These are phyloP conservation scores for Abrostola triplasia DNA, from an alignment of 2,888 invertebrate species.

Conservation along the genomic window DNA sequence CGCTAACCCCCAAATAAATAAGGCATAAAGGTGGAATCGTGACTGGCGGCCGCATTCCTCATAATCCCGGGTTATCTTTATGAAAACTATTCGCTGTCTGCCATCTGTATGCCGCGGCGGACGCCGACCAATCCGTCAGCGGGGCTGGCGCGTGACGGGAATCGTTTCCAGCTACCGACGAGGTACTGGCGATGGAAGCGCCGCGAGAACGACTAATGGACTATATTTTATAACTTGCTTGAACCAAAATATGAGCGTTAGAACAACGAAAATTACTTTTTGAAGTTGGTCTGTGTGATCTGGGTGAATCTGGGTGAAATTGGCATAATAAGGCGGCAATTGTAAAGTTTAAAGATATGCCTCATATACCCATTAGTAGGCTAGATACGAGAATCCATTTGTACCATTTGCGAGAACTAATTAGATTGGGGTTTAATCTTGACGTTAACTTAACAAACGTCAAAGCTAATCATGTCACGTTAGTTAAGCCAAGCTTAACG, in stretches of 20 bases:
- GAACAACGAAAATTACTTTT: no score
- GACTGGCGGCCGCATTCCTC: constrained; percentile 67
- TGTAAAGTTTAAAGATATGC: no score
- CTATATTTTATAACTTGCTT: neutral
- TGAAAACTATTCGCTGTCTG: constrained; percentile 72
- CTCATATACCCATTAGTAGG: no score
- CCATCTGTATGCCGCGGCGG: constrained; percentile 72
- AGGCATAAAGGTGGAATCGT: constrained; percentile 58
- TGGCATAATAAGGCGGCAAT: no score
- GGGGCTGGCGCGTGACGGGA: constrained; percentile 69
- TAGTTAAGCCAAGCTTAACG: no score
- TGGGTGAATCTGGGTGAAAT: no score
- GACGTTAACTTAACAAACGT: no score
- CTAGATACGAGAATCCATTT: no score
- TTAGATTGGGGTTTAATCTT: no score
- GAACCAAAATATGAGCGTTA: neutral
- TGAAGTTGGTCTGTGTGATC: no score
- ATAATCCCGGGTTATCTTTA: constrained; percentile 79
- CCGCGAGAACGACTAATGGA: neutral
- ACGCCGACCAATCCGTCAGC: constrained; percentile 75
- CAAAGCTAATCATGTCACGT: no score
- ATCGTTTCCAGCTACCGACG: constrained; percentile 48
- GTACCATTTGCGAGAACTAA: no score
- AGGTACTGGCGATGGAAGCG: constrained; percentile 38
- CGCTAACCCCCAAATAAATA: constrained; percentile 60